A percentile compares a stretch with the other conserved stretches of the same genome.
Evolutionary conservation across 2,888 invertebrate species (phyloP).

Genomic region (Tenthredo scrophulariae): DNA sequence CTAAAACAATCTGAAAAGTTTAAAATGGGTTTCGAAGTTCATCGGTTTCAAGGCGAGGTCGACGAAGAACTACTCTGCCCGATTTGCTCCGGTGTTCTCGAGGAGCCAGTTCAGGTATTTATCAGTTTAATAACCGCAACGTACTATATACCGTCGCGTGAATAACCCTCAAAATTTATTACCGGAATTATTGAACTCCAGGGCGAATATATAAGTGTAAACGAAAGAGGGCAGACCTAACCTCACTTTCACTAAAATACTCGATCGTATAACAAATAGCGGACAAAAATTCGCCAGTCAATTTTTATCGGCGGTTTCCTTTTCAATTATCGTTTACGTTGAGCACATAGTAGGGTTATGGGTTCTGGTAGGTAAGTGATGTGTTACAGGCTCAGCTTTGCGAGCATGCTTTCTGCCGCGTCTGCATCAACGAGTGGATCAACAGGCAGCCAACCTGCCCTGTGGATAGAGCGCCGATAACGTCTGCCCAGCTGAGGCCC

Average conservation of each 20-base stretch:
- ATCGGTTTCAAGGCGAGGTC: constrained; percentile 96
- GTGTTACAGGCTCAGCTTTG: constrained; percentile 91
- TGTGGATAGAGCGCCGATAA: constrained; percentile 94
- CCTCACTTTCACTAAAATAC: constrained; percentile 11
- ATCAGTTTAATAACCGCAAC: constrained; percentile 13
- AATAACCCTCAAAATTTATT: constrained; percentile 1
- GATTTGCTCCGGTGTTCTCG: constrained; percentile 96
- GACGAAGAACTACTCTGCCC: constrained; percentile 98
- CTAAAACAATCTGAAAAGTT: neutral
- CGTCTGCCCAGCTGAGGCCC: constrained; percentile 92
- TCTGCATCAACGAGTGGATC: constrained; percentile 97
- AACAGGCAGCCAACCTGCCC: constrained; percentile 96
- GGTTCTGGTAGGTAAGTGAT: constrained; percentile 72
- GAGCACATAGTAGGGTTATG: constrained; percentile 56
- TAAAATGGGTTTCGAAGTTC: constrained; percentile 95
- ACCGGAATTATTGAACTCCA: neutral
- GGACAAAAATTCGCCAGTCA: neutral
- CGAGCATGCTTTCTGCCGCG: constrained; percentile 97
- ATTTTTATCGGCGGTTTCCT: neutral
- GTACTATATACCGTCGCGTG: neutral
- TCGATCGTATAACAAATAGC: neutral
- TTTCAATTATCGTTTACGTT: neutral
- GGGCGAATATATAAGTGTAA: neutral
- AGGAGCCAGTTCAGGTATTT: constrained; percentile 95
- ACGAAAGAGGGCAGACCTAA: neutral